Conservation (phyloP, 2,888 invertebrate genomes). For the Pediacus dermestoides region DNA sequence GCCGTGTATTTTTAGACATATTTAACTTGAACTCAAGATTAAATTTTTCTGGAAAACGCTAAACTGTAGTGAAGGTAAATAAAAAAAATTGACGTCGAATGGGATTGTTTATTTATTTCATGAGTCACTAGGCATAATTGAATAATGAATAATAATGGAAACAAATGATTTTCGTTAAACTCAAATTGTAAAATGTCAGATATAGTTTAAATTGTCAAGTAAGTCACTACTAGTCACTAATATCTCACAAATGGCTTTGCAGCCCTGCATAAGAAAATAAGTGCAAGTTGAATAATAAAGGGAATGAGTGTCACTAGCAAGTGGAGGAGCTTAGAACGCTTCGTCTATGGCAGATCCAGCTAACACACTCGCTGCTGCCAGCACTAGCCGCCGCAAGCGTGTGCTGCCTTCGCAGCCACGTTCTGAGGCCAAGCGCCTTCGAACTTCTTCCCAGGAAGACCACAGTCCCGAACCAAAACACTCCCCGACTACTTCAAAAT, state of each 20-base stretch:
- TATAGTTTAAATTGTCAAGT: constrained; percentile 23
- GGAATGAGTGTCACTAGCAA: constrained; percentile 52
- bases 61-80: too few species aligned
- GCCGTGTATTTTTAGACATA: too few species aligned
- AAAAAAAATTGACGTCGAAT: neutral
- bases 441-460: constrained; percentile 49
- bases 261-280: constrained; percentile 37
- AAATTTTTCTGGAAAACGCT: too few species aligned
- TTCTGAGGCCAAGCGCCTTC: constrained; percentile 58
- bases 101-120: constrained; percentile 19
- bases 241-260: constrained; percentile 26
- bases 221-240: constrained; percentile 16
- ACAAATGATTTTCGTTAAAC: too few species aligned
- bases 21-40: too few species aligned
- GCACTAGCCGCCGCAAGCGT: constrained; percentile 53
- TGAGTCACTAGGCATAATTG: constrained; percentile 16
- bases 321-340: constrained; percentile 71
- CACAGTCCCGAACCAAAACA: constrained; percentile 20
- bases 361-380: constrained; percentile 66
- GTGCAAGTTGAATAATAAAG: constrained; percentile 44
- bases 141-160: neutral
- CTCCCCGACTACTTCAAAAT: constrained; percentile 14
- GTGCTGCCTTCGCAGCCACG: constrained; percentile 58
- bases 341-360: constrained; percentile 91
- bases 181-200: constrained; percentile 18